Conservation (phyloP, 2,888 invertebrate genomes). For the Electrophaes corylata region DNA sequence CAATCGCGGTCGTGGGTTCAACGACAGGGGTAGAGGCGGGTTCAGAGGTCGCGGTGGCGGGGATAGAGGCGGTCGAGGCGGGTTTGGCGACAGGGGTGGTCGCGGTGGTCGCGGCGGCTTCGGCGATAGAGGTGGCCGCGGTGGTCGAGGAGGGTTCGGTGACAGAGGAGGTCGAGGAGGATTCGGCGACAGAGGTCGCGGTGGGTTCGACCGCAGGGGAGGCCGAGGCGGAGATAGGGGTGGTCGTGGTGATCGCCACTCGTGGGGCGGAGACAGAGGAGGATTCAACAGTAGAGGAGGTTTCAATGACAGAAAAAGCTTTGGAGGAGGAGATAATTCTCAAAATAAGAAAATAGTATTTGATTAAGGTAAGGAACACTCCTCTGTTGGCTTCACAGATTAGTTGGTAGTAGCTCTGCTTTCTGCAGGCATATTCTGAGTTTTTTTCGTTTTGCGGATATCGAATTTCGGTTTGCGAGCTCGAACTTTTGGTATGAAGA, state of each 20-base stretch:
- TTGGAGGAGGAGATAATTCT: conserved; percentile 78
- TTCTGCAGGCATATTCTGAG: too few species aligned
- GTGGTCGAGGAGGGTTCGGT: conserved; percentile 57
- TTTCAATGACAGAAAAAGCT: conserved; percentile 86
- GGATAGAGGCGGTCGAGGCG: conserved; percentile 61
- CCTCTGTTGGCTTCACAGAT: too few species aligned
- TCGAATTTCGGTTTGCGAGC: too few species aligned
- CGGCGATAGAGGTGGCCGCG: conserved; percentile 53
- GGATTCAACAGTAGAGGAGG: conserved; percentile 75
- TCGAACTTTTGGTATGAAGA: too few species aligned
- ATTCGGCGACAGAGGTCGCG: conserved; percentile 65
- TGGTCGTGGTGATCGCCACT: conserved; percentile 69
- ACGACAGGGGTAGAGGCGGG: conserved; percentile 55
- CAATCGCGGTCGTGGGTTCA: conserved; percentile 50
- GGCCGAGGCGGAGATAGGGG: conserved; percentile 53
- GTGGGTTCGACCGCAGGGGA: conserved; percentile 62
- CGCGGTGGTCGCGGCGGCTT: conserved; percentile 56
- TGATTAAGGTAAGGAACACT: conserved; percentile 77
- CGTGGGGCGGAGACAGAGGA: conserved; percentile 74
- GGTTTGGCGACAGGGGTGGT: conserved; percentile 68
- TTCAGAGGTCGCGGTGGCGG: conserved; percentile 55
- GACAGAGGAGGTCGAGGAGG: conserved; percentile 60
- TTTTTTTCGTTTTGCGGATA: too few species aligned
- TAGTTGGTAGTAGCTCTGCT: too few species aligned
- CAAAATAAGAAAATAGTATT: conserved; percentile 92